A percentile compares a stretch with the other conserved stretches of the same genome.
phyloP scores from a whole-genome alignment of 2,797 vertebrate species.

The Megaceryle alcyon region DNA sequence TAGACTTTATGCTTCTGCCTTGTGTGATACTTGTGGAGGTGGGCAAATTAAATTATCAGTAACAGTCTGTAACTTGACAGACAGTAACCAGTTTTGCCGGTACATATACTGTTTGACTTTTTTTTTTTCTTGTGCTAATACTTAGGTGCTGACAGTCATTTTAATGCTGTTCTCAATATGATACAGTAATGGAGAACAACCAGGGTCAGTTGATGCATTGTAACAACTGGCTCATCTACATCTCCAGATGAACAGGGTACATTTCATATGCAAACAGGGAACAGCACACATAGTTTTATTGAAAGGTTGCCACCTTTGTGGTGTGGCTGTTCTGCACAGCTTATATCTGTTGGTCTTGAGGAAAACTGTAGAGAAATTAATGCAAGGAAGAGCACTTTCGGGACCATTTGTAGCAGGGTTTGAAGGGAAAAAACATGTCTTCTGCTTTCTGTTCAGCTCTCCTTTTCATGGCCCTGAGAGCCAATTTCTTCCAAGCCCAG shows the following conservation, averaged over 20 bases:
- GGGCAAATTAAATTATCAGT: not conserved
- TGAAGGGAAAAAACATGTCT: not conserved
- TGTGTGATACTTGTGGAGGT: not conserved
- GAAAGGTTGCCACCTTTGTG: not conserved
- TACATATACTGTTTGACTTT: not conserved
- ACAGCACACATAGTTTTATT: not conserved
- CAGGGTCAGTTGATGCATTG: not conserved
- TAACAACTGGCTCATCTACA: not conserved
- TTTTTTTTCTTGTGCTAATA: not conserved
- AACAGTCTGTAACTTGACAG: not conserved
- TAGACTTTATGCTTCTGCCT: not conserved
- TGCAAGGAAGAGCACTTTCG: not conserved
- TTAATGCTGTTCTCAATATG: not conserved
- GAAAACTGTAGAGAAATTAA: not conserved
- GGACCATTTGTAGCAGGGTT: not conserved
- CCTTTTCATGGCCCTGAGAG: not conserved
- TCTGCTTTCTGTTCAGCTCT: not conserved
- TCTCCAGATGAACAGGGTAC: not conserved
- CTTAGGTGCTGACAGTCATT: not conserved
- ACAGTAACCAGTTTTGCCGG: not conserved
- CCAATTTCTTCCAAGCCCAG: not conserved
- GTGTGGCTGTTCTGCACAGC: not conserved
- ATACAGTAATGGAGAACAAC: not conserved
- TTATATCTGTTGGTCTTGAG: not conserved
- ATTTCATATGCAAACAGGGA: rapidly evolving